phyloP scores from a whole-genome alignment of 2,113 vertebrate species.

The Mesocricetus auratus region DNA sequence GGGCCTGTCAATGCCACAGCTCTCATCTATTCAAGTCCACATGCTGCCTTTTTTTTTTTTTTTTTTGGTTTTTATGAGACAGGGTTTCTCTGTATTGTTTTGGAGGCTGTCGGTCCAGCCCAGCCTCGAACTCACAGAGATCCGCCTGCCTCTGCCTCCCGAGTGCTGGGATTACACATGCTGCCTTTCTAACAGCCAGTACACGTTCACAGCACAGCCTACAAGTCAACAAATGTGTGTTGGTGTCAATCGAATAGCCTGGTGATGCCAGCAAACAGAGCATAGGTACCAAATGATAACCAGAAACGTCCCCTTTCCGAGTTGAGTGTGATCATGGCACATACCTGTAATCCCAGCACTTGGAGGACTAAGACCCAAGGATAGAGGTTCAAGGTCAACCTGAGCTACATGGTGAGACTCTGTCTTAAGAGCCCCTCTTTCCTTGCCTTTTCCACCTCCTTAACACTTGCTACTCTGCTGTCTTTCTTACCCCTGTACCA shows the following conservation, averaged over 20 bases:
- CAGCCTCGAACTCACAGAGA: too few relatives aligned
- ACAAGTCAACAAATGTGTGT: not conserved
- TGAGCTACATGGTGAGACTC: not conserved
- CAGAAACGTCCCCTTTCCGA: not conserved
- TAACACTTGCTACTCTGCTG: not conserved
- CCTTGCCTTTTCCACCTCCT: not conserved
- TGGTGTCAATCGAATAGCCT: not conserved
- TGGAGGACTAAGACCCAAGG: not conserved
- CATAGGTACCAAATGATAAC: not conserved
- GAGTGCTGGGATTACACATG: too few relatives aligned
- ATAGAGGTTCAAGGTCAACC: not conserved
- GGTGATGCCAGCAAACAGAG: not conserved
- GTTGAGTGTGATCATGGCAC: not conserved
- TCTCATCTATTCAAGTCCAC: too few relatives aligned
- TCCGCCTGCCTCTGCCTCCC: too few relatives aligned
- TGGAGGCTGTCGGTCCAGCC: too few relatives aligned
- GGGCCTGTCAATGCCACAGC: not conserved
- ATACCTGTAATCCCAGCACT: not conserved
- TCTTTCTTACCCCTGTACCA: not conserved
- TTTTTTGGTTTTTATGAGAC: too few relatives aligned
- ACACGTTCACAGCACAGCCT: not conserved
- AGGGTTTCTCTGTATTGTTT: too few relatives aligned
- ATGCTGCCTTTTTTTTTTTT: fast-evolving
- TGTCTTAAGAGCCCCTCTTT: not conserved
- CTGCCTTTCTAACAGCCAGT: not conserved